These are phyloP conservation scores for Oreochromis aureus DNA, from an alignment of 2,113 vertebrate genomes.

Conservation along the genomic window DNA sequence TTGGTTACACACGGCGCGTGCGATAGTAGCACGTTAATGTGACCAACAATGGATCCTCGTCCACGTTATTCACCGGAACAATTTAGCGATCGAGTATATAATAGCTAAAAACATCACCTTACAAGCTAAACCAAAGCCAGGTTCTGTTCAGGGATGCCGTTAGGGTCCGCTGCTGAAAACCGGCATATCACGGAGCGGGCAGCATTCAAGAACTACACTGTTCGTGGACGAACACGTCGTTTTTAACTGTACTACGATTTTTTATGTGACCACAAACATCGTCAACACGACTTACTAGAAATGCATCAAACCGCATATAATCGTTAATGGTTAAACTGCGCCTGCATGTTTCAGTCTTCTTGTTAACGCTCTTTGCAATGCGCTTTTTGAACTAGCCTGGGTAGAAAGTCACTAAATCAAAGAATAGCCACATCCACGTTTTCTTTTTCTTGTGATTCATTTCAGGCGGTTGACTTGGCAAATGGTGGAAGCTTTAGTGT, in stretches of 20 bases:
- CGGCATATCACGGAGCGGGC: background rate
- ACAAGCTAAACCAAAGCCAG: background rate
- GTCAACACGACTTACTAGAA: background rate
- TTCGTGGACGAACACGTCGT: background rate
- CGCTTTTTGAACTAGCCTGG: background rate
- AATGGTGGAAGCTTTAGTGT: no score
- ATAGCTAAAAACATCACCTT: background rate
- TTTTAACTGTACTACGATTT: background rate
- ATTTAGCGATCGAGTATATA: background rate
- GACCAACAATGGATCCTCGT: background rate
- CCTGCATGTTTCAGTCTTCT: background rate
- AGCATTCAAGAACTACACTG: constrained; percentile 19
- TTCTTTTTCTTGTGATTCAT: background rate
- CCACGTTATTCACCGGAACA: background rate
- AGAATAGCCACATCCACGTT: background rate
- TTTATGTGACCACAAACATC: background rate
- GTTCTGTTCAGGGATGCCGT: background rate
- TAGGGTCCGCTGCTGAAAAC: background rate
- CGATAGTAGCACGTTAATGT: background rate
- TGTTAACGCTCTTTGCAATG: background rate
- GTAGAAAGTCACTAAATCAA: background rate
- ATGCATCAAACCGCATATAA: no score
- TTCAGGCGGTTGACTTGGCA: background rate
- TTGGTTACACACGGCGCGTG: constrained; percentile 1
- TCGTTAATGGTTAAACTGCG: background rate